Evolutionary conservation across 37 sponge, comb jelly and placozoan genomes (phyloP).

Genomic region (Spongilla lacustris): DNA sequence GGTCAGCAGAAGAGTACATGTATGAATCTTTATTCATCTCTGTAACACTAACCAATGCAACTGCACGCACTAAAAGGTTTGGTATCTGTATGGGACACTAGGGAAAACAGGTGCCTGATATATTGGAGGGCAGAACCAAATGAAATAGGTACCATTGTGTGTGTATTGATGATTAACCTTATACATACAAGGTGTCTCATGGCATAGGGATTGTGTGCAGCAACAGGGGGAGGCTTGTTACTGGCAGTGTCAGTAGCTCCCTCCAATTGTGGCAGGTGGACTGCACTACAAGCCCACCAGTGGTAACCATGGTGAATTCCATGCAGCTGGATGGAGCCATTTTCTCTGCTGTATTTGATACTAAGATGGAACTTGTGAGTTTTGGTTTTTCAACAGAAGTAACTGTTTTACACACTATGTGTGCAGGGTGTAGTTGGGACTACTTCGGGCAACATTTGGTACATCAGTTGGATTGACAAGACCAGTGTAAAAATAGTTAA

Average conservation of each 20-base stretch:
- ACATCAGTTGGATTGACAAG: constrained; percentile 83
- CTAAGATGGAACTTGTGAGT: constrained; percentile 61
- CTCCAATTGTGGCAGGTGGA: constrained; percentile 73
- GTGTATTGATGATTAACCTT: not conserved
- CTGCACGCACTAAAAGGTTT: constrained; percentile 46
- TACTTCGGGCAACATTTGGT: constrained; percentile 67
- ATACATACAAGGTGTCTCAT: not conserved
- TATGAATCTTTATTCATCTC: not conserved
- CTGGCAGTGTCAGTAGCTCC: constrained; percentile 47
- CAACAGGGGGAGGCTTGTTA: constrained; percentile 24
- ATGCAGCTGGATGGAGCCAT: constrained; percentile 65
- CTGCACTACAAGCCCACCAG: constrained; percentile 11
- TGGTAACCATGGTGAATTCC: constrained; percentile 46
- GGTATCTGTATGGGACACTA: constrained; percentile 75
- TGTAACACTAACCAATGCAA: not conserved
- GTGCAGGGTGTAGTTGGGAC: constrained; percentile 88
- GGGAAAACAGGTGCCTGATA: constrained; percentile 57
- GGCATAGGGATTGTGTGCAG: constrained; percentile 32
- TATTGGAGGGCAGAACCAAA: constrained; percentile 72
- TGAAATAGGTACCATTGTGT: constrained; percentile 61
- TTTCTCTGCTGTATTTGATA: constrained; percentile 67
- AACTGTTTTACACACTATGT: not conserved
- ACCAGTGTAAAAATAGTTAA: constrained; percentile 64
- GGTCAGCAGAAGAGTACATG: constrained; percentile 30
- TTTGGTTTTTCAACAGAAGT: not conserved